Base-by-base conservation (phyloP, 2,888 invertebrate genomes). In the Tetramorium bicarinatum region DNA sequence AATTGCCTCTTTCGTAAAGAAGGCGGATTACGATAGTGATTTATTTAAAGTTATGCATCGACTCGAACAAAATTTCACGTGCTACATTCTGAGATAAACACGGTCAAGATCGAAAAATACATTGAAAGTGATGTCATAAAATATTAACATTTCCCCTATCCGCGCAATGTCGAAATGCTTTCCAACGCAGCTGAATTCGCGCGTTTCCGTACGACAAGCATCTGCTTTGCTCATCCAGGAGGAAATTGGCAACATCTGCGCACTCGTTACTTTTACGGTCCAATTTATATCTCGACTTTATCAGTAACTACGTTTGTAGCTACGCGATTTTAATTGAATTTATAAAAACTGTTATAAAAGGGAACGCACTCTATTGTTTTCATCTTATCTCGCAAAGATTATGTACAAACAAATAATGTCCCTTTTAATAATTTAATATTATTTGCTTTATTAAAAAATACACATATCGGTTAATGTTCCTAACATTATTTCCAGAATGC, bases 191-290 rank as follows among this genome's bases (percentile, higher is more conserved):
- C 11, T n/a, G 41, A 44, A 75, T 62, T 67, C 71, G 67, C 74
- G 81, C 85, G 83, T 85, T 89, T 71, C 69, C 44, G 41, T 34
- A 67, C 41, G 81, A 87, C 83, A 77, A 85, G 86, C 69, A 86
- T 86, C 85, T 64, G 61, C 52, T 79, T 85, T 69, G 79, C 81
- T 84, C 82, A 61, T 76, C 64, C 81, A 41, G 75, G 54, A 80
- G 86, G 87, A 89, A 90, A 90, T 89, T 88, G 89, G 84, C 82
- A 84, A 69, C 86, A 90, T 86, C 88, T 87, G 85, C 49, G 72
- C 79, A 64, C 84, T 86, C 84, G 87, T 88, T 87, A 87, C 87
- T 25, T 80, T 47, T 29, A 67, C 74, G 54, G 25, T 75, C 54
- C 81, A 82, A 85, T 86, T 72, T 74, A 29, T n/a, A 82, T 83